These are phyloP conservation scores for Butorides virescens DNA, from an alignment of 2,113 vertebrate species.

Conservation along the genomic window DNA sequence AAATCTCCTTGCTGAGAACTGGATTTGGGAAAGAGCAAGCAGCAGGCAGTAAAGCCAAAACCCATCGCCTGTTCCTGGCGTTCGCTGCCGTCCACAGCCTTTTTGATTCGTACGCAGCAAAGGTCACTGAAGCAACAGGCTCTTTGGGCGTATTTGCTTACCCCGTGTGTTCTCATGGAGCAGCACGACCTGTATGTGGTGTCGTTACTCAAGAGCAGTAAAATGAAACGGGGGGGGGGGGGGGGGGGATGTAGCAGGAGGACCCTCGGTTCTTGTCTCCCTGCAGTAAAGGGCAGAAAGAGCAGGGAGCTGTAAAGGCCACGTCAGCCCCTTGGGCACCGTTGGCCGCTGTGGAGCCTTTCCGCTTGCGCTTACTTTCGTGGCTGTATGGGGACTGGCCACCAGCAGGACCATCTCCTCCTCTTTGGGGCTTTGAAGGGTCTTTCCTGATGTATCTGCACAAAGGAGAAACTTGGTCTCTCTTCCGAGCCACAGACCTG, in stretches of 20 bases:
- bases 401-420: background rate
- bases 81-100: background rate
- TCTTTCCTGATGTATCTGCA: background rate
- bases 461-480: background rate
- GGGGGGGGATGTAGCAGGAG: background rate
- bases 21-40: background rate
- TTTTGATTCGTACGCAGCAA: background rate
- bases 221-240: background rate
- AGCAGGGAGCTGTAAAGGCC: background rate
- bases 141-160: background rate
- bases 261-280: background rate
- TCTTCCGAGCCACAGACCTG: background rate
- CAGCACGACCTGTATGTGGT: background rate
- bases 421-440: background rate
- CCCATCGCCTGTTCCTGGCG: background rate
- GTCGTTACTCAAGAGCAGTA: background rate
- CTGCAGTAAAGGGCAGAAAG: background rate
- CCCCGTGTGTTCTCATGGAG: background rate
- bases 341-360: background rate
- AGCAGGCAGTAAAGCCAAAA: background rate
- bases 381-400: background rate
- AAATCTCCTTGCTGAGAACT: background rate
- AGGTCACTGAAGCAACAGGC: background rate
- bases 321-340: background rate
- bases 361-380: background rate